Evolutionary conservation across 2,888 invertebrate genomes (phyloP).

Genomic region (Nomada goodeniana): DNA sequence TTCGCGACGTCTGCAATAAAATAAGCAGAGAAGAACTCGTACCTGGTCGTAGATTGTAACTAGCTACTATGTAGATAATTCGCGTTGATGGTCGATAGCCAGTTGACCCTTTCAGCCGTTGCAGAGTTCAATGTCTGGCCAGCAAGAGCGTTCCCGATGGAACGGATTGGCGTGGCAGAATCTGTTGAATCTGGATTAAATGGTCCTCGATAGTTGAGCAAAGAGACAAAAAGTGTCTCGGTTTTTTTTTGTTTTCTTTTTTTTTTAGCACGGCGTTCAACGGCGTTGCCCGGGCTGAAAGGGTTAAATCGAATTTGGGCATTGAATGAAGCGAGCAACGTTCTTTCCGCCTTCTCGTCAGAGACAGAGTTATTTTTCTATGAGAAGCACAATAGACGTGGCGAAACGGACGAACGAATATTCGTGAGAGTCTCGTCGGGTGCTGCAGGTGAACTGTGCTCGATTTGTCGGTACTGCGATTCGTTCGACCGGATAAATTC

Average conservation of each 20-base stretch:
- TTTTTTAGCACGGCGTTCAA: not conserved
- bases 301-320: constrained; percentile 42
- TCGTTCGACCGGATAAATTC: not conserved
- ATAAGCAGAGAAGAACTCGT: constrained; percentile 52
- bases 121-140: not conserved
- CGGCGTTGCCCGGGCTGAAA: constrained; percentile 22
- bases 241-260: no score
- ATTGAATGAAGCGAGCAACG: constrained; percentile 46
- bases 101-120: constrained; percentile 38
- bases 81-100: constrained; percentile 31
- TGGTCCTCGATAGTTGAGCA: not conserved
- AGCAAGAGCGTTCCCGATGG: no score
- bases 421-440: constrained; percentile 5
- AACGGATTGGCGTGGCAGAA: not conserved
- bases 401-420: constrained; percentile 27
- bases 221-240: not conserved
- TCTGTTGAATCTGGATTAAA: not conserved
- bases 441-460: not conserved
- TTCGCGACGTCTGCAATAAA: constrained; percentile 24
- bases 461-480: constrained; percentile 15
- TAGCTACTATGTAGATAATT: constrained; percentile 56
- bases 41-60: constrained; percentile 69
- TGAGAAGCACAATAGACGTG: constrained; percentile 45
- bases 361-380: constrained; percentile 70
- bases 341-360: constrained; percentile 56